phyloP scores from a whole-genome alignment of 2,113 vertebrate species.

The Phylloscopus whistleri region DNA sequence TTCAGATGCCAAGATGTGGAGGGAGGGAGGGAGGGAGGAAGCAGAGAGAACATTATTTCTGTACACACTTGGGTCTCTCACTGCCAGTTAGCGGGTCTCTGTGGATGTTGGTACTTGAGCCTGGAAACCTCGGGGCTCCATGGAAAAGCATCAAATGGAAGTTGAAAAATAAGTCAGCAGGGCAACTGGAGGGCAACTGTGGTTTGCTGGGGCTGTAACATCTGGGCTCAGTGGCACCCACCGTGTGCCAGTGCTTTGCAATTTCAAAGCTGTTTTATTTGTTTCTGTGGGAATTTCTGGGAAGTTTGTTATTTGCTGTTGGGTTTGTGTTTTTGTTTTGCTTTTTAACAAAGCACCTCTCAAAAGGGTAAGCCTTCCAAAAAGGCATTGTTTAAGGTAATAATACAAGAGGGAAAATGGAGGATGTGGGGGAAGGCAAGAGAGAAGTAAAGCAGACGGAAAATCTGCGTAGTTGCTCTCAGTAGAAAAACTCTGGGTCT shows the following conservation, averaged over 20 bases:
- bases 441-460: not conserved
- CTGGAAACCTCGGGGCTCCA: not conserved
- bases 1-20: not conserved
- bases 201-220: not conserved
- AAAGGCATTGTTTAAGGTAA: conserved; percentile 53
- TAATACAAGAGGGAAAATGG: conserved; percentile 4
- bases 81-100: not conserved
- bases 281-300: not conserved
- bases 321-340: conserved; percentile 38
- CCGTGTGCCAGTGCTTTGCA: not conserved
- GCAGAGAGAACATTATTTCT: not conserved
- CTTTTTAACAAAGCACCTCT: conserved; percentile 9
- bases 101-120: not conserved
- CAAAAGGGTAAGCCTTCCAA: not conserved
- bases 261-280: conserved; percentile 40
- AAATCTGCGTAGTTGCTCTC: not conserved
- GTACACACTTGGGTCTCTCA: rapidly evolving
- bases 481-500: not conserved
- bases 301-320: conserved; percentile 6
- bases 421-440: not conserved
- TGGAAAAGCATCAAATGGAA: not conserved
- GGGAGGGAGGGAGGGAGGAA: not conserved
- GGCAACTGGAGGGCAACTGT: not conserved
- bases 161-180: not conserved
- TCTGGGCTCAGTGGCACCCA: not conserved